Base-by-base conservation (phyloP, 2,113 vertebrate genomes). In the Ctenomys sociabilis region DNA sequence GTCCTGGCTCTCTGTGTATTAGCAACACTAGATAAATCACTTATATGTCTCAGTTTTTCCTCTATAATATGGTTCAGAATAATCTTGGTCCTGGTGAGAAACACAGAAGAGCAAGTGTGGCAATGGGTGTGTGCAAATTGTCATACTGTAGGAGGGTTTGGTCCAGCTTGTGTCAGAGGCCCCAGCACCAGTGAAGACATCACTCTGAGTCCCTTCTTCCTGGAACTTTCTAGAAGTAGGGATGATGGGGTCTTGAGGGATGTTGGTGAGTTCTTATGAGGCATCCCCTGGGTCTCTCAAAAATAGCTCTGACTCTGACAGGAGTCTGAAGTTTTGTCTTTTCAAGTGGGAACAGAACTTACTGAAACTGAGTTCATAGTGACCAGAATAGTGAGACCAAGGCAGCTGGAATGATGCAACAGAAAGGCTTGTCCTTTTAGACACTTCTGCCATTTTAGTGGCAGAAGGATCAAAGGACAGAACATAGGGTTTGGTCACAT, bases 11-110 rank as follows among this genome's bases (percentile, higher is more conserved):
- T 85, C 35, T 30, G 37, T 83, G 40, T 45, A 17, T 52, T 59
- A 66, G 75, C 16, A 40, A 64, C 10, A n/a, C 1, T n/a, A 17
- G 72, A 82, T 66, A 88, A 90, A 5, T 7, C 45, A 21, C 52
- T 91, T 93, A 17, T 1, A n/a, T 45, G n/a, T 63, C 35, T 94
- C 63, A 64, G 13, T 9, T 63, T 96, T 95, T 96, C 83, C 95
- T 81, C 68, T 94, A 0, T 84, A 70, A 81, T 43, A 63, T 80
- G 54, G 6, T 57, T 57, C 16, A 32, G 26, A 59, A 78, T 86
- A 66, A 81, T 54, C 37, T 84, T 54, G 73, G 43, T n/a, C 81
- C 54, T 35, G 78, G 54, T n/a, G 35, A 86, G 86, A 91, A 85
- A 45, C 54, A 40, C 22, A 85, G 87, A 95, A 85, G 72, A 43